Evolutionary conservation across 2,888 invertebrate genomes (phyloP).

Genomic region (Anticlea derivata): DNA sequence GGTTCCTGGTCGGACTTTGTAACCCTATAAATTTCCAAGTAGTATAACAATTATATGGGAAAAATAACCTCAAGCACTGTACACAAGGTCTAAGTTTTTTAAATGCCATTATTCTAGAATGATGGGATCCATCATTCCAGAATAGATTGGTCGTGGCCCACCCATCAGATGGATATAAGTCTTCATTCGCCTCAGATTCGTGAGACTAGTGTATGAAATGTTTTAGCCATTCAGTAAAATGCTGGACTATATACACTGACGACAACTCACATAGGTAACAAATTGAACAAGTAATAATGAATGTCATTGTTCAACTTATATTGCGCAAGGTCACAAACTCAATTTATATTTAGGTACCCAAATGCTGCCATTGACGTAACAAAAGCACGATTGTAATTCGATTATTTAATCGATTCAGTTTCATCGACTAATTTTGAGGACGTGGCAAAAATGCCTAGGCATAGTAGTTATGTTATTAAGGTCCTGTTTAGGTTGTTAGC

Average conservation of each 20-base stretch:
- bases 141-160: too few species aligned
- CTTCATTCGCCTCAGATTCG: too few species aligned
- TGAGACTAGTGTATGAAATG: too few species aligned
- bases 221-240: not conserved
- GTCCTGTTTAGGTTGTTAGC: not conserved
- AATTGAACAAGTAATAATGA: conserved; percentile 52
- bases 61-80: too few species aligned
- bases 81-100: too few species aligned
- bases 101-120: too few species aligned
- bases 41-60: too few species aligned
- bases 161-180: too few species aligned
- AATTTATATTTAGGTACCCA: conserved; percentile 65
- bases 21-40: too few species aligned
- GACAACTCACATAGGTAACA: conserved; percentile 4
- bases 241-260: not conserved
- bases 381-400: conserved; percentile 49
- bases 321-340: conserved; percentile 60
- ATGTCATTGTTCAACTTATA: conserved; percentile 58
- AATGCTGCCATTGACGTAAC: conserved; percentile 63
- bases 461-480: not conserved
- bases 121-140: too few species aligned
- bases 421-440: conserved; percentile 13
- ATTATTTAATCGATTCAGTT: conserved; percentile 39
- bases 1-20: too few species aligned
- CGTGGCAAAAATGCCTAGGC: conserved; percentile 5